Conservation (phyloP, 35 echinoderm and acorn worm genomes). For the Apostichopus japonicus region DNA sequence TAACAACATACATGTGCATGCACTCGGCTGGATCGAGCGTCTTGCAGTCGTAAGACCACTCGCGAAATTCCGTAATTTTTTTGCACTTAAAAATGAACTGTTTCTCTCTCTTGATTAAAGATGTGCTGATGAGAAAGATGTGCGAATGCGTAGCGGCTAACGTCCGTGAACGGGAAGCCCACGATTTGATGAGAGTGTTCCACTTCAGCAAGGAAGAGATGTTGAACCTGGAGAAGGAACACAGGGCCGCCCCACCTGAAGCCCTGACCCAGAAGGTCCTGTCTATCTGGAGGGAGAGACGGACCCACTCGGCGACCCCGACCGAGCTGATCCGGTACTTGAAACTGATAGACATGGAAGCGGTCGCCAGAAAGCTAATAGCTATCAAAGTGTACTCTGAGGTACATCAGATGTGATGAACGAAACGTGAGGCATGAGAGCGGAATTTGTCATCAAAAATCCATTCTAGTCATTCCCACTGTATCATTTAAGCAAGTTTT, state of each 20-base stretch:
- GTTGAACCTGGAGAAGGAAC: slow-evolving; percentile 65
- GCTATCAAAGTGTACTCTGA: slow-evolving; percentile 83
- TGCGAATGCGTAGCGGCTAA: slow-evolving; percentile 86
- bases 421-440: too few relatives aligned
- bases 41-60: too few relatives aligned
- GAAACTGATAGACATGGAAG: slow-evolving; percentile 83
- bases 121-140: slow-evolving; percentile 80
- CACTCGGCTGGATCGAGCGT: too few relatives aligned
- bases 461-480: too few relatives aligned
- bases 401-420: slow-evolving; percentile 54
- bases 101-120: slow-evolving; percentile 50
- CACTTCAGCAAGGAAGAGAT: slow-evolving; percentile 90
- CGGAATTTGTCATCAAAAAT: too few relatives aligned
- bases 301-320: slow-evolving; percentile 49
- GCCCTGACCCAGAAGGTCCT: slow-evolving; percentile 67
- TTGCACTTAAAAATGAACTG: neutral
- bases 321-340: slow-evolving; percentile 86
- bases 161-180: slow-evolving; percentile 81
- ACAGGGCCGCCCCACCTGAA: slow-evolving; percentile 67
- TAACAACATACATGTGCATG: too few relatives aligned
- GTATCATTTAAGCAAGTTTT: too few relatives aligned
- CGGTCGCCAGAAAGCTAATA: slow-evolving; percentile 67
- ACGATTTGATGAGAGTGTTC: slow-evolving; percentile 96
- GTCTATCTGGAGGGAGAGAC: slow-evolving; percentile 63
- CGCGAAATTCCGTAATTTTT: neutral